These are phyloP conservation scores for Himalopsyche kuldschensis DNA, from an alignment of 2,888 invertebrate genomes.

Conservation along the genomic window DNA sequence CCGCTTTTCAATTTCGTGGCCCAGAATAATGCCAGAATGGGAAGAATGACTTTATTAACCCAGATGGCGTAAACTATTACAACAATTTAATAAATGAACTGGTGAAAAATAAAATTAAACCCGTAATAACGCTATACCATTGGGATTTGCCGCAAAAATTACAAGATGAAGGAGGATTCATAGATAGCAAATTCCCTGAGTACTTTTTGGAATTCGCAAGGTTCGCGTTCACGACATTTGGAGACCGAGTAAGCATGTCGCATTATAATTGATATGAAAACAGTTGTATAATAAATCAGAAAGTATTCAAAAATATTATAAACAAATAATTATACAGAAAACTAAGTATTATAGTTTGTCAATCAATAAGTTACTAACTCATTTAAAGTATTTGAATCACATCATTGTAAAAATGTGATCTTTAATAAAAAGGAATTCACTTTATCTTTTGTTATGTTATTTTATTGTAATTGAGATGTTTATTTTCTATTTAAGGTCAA, in stretches of 20 bases:
- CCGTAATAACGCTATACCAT: conserved; percentile 53
- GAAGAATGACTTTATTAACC: conserved; percentile 52
- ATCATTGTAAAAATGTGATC: too few relatives aligned
- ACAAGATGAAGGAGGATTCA: conserved; percentile 50
- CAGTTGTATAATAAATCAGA: too few relatives aligned
- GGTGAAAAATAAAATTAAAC: conserved; percentile 55
- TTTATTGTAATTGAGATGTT: too few relatives aligned
- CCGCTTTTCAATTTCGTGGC: conserved; percentile 57
- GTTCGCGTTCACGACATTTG: conserved; percentile 5
- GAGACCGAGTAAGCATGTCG: conserved; percentile 6
- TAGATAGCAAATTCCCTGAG: conserved; percentile 1
- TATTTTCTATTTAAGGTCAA: neutral
- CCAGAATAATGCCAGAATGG: conserved; percentile 60
- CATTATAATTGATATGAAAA: too few relatives aligned
- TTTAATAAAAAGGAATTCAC: too few relatives aligned
- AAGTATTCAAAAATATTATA: too few relatives aligned
- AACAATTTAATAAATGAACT: conserved; percentile 57
- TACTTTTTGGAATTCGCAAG: conserved; percentile 14
- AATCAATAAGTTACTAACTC: too few relatives aligned
- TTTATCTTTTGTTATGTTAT: too few relatives aligned
- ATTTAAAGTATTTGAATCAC: too few relatives aligned
- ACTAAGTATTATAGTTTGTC: too few relatives aligned
- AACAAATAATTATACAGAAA: too few relatives aligned
- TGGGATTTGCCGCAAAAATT: conserved; percentile 49
- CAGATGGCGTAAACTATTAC: conserved; percentile 58